These are phyloP conservation scores for Loxodonta africana DNA, from an alignment of 2,113 vertebrate species.

Conservation along the genomic window DNA sequence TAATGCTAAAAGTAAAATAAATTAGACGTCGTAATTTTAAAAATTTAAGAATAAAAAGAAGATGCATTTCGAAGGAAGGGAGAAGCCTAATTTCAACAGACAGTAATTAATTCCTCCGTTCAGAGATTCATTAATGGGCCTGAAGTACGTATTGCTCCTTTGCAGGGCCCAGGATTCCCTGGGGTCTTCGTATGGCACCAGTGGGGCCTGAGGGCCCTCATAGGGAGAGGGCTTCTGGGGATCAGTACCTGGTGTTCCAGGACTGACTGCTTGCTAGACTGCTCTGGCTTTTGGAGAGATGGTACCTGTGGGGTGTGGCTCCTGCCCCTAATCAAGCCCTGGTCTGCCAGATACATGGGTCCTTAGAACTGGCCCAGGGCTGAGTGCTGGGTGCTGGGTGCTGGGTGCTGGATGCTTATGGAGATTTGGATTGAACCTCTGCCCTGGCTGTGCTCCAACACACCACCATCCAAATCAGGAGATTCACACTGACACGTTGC, in stretches of 20 bases:
- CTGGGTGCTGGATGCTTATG: rapidly evolving
- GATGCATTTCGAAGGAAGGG: constrained; percentile 88
- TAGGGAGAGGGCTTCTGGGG: background rate
- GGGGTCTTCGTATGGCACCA: background rate
- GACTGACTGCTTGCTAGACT: background rate
- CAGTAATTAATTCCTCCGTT: constrained; percentile 87
- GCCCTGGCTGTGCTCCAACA: background rate
- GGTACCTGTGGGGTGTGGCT: rapidly evolving
- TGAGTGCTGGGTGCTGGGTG: background rate
- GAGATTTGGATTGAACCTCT: background rate
- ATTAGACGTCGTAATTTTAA: constrained; percentile 87
- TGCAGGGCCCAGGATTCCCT: constrained; percentile 64
- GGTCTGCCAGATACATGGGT: background rate
- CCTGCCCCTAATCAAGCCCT: rapidly evolving
- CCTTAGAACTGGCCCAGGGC: background rate
- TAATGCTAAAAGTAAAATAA: constrained; percentile 88
- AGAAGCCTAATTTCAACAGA: constrained; percentile 87
- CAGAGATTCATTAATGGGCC: constrained; percentile 84
- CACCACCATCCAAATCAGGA: background rate
- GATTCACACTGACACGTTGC: background rate
- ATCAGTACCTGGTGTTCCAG: background rate
- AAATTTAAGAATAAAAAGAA: constrained; percentile 91
- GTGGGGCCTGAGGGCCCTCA: background rate
- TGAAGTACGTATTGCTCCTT: constrained; percentile 84
- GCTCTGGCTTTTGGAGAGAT: background rate